Base-by-base conservation (phyloP, 1,140 invertebrate genomes). In the Penaeus chinensis region DNA sequence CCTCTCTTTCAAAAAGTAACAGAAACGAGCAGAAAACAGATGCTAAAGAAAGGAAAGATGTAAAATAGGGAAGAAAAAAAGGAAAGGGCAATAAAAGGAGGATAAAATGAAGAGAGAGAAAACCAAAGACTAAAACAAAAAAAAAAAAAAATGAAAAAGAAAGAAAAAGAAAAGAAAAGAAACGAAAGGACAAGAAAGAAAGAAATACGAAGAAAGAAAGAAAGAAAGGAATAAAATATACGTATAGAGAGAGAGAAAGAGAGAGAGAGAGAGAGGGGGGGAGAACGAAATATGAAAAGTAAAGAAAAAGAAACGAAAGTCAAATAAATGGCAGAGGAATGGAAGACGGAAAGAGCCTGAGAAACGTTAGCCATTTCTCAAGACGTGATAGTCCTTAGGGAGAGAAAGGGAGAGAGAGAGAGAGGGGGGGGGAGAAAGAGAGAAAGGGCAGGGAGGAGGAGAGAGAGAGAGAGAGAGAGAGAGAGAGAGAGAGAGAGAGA, bases 401-500 rank as follows among this genome's bases (percentile, higher is more conserved):
- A 66, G 63, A 66, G 63, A 66, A n/a, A 66, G 63, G n/a, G 63
- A 66, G 63, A 66, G 63, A 66, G 63, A 3, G 63, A 66, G 63
- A 3, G 32, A 2, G 32, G 2, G 2, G 2, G 32, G 2, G 32
- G 2, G 32, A 32, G n/a, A n/a, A 3, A n/a, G n/a, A n/a, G n/a
- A 66, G 63, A 66, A n/a, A n/a, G 32, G 32, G 32, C 32, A 2
- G 32, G 2, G 2, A 32, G 32, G 2, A 2, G 2, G 32, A 32
- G n/a, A n/a, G n/a, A n/a, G n/a, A n/a, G n/a, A 66, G 63, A 66
- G 63, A 66, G 63, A 66, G 63, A 66, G 63, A 66, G n/a, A 19
- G 63, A 66, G 63, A 66, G 63, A 66, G 63, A 66, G 63, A 66
- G 63, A 66, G 63, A 66, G 63, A 66, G 63, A 66, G 63, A 66